Evolutionary conservation across 2,888 invertebrate species (phyloP), one percentile per base, ranked within the genome.

Genomic region (Nomada flava): DNA sequence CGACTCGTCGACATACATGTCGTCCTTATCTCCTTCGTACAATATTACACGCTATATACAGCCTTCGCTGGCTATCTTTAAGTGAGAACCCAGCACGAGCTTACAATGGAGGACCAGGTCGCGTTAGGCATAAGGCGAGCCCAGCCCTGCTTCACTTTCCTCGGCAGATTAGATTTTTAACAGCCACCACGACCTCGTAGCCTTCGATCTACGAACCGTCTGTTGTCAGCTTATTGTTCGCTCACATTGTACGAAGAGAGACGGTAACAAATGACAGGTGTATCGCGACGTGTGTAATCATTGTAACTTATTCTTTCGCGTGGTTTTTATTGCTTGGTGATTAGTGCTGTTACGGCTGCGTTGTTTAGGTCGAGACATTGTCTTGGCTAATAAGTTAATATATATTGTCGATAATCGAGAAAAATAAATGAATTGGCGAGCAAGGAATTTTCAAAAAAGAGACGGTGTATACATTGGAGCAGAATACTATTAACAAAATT

Each of bases 1-100:
- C 75, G 82, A 88, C 86, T 86, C 87, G 84, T 85, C 86, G 86
- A 88, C 88, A 88, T 88, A 88, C 89, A 86, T 88, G 88, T 86
- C 87, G 86, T 60, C 86, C 88, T 88, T 89, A 89, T 87, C 88
- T 88, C 75, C 87, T 81, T 67, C 88, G 78, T 83, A 73, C 88
- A 85, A 85, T 88, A 88, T 88, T 88, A 88, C 82, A 82, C 81
- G 82, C 79, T 80, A 76, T 83, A 86, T 73, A 82, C 76, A 82
- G 79, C 78, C 84, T 55, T 44, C 81, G 74, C 63, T 53, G 78
- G 86, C 86, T 88, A 87, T 87, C 86, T 86, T 84, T 72, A 68
- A 82, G 79, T 80, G 80, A 86, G 86, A 87, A 87, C 69, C 77
- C 63, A 65, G 81, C 81, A 63, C 75, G 62, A 44, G 44, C 72